Percentiles rank a stretch among this genome's conserved stretches.
Conservation (phyloP, 2,797 vertebrate species). For the Malacoraja senta region DNA sequence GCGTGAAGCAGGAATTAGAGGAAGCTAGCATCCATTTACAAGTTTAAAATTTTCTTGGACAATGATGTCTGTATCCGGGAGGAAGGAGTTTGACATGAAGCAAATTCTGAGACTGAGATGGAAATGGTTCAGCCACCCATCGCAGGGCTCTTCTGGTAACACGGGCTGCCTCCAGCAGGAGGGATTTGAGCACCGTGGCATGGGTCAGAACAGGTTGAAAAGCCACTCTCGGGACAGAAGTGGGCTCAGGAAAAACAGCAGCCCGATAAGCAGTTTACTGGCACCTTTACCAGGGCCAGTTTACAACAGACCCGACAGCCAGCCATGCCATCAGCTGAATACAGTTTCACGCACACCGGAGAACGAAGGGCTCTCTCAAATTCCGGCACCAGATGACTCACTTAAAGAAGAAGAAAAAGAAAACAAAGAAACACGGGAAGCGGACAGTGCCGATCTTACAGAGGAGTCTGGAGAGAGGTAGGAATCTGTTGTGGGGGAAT, state of each 20-base stretch:
- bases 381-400: conserved; percentile 55
- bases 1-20: conserved; percentile 42
- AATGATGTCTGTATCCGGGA: conserved; percentile 84
- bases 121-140: conserved; percentile 95
- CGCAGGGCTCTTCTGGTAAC: conserved; percentile 72
- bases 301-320: conserved; percentile 66
- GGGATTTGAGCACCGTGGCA: conserved; percentile 82
- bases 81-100: conserved; percentile 97
- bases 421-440: conserved; percentile 65
- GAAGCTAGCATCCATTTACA: conserved; percentile 46
- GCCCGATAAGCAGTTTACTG: conserved; percentile 80
- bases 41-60: conserved; percentile 40
- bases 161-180: conserved; percentile 84
- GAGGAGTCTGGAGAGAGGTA: conserved; percentile 82
- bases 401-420: conserved; percentile 63
- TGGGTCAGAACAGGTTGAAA: conserved; percentile 79
- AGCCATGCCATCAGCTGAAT: conserved; percentile 72
- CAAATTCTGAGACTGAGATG: conserved; percentile 93
- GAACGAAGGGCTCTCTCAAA: conserved; percentile 69
- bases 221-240: conserved; percentile 83
- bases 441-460: conserved; percentile 62
- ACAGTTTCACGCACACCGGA: conserved; percentile 70
- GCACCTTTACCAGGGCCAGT: conserved; percentile 69
- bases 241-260: conserved; percentile 79
- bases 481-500: conserved; percentile 42